Conservation (phyloP, 2,888 invertebrate genomes). For the Drosophila peninsularis region DNA sequence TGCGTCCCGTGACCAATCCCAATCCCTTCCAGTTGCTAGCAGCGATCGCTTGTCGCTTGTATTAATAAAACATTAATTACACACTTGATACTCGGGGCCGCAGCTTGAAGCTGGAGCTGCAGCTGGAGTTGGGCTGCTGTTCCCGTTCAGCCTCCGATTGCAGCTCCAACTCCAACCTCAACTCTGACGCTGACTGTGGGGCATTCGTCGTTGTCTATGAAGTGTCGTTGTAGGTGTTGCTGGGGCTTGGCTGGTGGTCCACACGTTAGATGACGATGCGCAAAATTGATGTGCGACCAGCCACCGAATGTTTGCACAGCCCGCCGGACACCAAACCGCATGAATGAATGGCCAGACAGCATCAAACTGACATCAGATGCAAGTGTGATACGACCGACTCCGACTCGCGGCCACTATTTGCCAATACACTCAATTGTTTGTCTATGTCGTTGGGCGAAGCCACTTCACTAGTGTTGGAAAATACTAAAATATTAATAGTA, state of each 20-base stretch:
- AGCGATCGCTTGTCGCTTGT: slow-evolving; percentile 84
- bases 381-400: slow-evolving; percentile 24
- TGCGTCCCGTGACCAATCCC: slow-evolving; percentile 28
- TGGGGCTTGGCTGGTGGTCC: slow-evolving; percentile 72
- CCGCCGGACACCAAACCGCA: background rate
- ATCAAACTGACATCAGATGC: slow-evolving; percentile 49
- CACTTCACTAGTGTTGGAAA: background rate
- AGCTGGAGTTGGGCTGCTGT: slow-evolving; percentile 15
- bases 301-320: slow-evolving; percentile 55
- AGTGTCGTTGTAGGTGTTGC: slow-evolving; percentile 76
- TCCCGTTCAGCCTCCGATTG: slow-evolving; percentile 2
- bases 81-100: slow-evolving; percentile 69
- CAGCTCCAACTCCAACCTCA: background rate
- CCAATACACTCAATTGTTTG: slow-evolving; percentile 11
- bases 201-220: slow-evolving; percentile 55
- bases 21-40: slow-evolving; percentile 41
- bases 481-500: too few species aligned
- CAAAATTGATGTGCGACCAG: slow-evolving; percentile 73
- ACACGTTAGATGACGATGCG: slow-evolving; percentile 77
- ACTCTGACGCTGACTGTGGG: slow-evolving; percentile 7
- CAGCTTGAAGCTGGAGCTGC: slow-evolving; percentile 23
- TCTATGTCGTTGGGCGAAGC: background rate
- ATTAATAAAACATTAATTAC: slow-evolving; percentile 85
- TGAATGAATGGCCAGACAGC: slow-evolving; percentile 43
- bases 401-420: slow-evolving; percentile 4